These are phyloP conservation scores for Oceanodroma leucorhoa DNA, from an alignment of 2,797 vertebrate genomes.

Conservation along the genomic window DNA sequence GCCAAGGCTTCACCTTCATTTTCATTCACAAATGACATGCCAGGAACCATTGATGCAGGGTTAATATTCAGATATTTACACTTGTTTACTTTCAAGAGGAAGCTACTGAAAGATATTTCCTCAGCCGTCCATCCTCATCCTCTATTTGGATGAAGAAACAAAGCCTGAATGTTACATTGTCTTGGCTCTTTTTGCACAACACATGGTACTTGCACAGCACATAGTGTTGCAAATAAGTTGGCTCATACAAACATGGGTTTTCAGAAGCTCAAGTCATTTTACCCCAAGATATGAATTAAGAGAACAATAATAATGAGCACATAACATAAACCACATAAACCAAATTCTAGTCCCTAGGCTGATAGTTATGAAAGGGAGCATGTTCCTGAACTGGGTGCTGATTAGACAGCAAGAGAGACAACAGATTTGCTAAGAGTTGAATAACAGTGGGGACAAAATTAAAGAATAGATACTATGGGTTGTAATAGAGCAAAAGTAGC, in stretches of 20 bases:
- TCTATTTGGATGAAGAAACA: background rate
- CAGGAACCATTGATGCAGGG: background rate
- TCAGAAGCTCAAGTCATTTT: background rate
- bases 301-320: background rate
- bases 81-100: background rate
- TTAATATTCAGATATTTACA: background rate
- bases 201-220: background rate
- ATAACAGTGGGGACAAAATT: background rate
- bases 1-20: background rate
- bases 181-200: background rate
- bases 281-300: background rate
- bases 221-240: background rate
- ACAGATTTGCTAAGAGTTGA: background rate
- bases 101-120: background rate
- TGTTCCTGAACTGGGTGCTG: background rate
- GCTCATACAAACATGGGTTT: background rate
- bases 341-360: background rate
- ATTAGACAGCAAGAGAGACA: background rate
- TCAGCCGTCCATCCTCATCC: background rate
- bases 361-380: background rate
- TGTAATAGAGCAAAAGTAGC: background rate
- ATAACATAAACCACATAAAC: background rate
- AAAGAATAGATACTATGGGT: background rate
- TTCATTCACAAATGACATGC: background rate
- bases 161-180: background rate